These are phyloP conservation scores for Scolopax bukidnonensis DNA, from an alignment of 2,797 vertebrate genomes.

Conservation along the genomic window DNA sequence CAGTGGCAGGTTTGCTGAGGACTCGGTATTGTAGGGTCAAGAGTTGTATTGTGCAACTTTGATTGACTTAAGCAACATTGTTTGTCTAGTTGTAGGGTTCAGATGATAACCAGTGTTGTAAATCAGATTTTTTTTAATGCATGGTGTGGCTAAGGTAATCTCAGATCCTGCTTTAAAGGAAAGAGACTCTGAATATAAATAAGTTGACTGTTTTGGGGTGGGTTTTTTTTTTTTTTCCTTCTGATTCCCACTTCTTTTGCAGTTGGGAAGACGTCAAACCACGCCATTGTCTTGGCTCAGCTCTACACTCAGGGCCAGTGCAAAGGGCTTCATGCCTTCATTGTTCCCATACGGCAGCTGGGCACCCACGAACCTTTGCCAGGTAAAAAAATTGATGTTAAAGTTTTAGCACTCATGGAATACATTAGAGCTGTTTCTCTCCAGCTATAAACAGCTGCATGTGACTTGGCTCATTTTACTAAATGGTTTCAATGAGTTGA, in stretches of 20 bases:
- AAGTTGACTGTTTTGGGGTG: not conserved
- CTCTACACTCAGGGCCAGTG: slow-evolving; percentile 90
- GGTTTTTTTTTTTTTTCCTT: not conserved
- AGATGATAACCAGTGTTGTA: not conserved
- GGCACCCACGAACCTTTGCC: slow-evolving; percentile 90
- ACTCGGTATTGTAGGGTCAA: not conserved
- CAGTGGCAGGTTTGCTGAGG: not conserved
- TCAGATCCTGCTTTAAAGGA: not conserved
- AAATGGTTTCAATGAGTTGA: not conserved
- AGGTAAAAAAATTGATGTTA: slow-evolving; percentile 78
- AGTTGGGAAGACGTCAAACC: slow-evolving; percentile 98
- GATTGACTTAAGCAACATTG: not conserved
- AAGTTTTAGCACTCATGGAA: not conserved
- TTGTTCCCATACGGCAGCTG: slow-evolving; percentile 91
- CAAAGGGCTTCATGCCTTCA: slow-evolving; percentile 93
- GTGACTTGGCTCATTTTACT: not conserved
- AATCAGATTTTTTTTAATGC: not conserved
- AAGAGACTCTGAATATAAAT: not conserved
- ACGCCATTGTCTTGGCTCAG: slow-evolving; percentile 95
- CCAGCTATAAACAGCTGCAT: not conserved
- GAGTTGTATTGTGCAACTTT: not conserved
- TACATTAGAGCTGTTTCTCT: not conserved
- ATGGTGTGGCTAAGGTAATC: not conserved
- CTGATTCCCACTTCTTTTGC: not conserved
- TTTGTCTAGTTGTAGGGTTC: not conserved